Conservation (phyloP, 2,113 vertebrate genomes). For the Anguilla japonica region DNA sequence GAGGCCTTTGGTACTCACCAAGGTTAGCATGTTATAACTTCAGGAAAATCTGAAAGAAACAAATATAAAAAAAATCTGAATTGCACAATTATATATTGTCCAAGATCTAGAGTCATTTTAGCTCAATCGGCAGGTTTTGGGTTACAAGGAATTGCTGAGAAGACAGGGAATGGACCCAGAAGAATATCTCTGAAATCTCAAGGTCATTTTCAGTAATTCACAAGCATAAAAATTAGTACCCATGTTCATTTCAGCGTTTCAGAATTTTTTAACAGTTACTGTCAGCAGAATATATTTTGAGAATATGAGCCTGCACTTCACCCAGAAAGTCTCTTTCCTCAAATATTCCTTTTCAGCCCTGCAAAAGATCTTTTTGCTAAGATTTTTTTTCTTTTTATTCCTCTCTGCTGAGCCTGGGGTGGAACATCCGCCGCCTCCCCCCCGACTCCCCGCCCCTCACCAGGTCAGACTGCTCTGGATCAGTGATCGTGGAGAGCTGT, state of each 20-base stretch:
- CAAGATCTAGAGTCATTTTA: not conserved
- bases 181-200: no score
- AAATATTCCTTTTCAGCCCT: not conserved
- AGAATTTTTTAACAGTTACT: not conserved
- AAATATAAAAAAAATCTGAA: not conserved
- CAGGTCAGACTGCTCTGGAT: not conserved
- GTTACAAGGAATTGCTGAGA: not conserved
- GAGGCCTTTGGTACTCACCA: no score
- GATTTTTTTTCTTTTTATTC: not conserved
- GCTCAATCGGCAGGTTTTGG: not conserved
- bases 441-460: not conserved
- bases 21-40: not conserved
- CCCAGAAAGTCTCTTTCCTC: not conserved
- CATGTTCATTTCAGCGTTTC: not conserved
- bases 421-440: not conserved
- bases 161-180: not conserved
- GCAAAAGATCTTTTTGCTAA: not conserved
- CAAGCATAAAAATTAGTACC: not conserved
- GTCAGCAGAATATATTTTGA: not conserved
- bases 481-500: conserved; percentile 14
- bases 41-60: not conserved
- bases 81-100: not conserved
- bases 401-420: not conserved
- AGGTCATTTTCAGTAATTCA: not conserved
- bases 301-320: not conserved